Base-by-base conservation (phyloP, 2,797 vertebrate genomes). In the Chromobotia macracanthus region DNA sequence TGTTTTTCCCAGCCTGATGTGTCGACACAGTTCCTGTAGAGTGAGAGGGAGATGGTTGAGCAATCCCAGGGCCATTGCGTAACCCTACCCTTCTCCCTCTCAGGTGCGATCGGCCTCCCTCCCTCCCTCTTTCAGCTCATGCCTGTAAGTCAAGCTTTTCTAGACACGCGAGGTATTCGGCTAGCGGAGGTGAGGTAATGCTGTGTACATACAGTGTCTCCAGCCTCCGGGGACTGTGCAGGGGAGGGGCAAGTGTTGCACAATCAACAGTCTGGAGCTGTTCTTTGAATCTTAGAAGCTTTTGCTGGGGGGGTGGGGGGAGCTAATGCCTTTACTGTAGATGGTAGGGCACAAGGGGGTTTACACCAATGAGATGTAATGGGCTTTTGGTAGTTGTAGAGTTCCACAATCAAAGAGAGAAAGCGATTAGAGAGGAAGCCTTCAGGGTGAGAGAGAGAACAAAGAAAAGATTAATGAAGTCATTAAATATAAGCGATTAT, bases 21-120 rank as follows among this genome's bases (percentile, higher is more conserved):
- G 84, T 87, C 56, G 80, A 85, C 81, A 83, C 68, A 83, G 79
- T 87, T 87, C 79, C 79, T 87, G 81, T 83, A 77, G 79, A 58
- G 66, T 23, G 63, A 71, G 73, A 69, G 70, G 73, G 80, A 70
- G 63, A 41, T 61, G 70, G 80, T 87, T 87, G 79, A 82, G 86
- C 84, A 84, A 87, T 87, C 79, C 81, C 77, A 12, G 69, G 71
- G 72, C 71, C 65, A 60, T 85, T 87, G 84, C 66, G 63, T 83
- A 87, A 87, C 50, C 60, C 68, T 75, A 63, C 76, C 71, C 67
- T 81, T 77, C 73, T 80, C 68, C 58, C 75, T 85, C 75, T 84
- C 82, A 83, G 82, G 84, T 85, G 82, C 64, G 66, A 72, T 71
- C 75, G 66, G 25, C 66, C 63, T 69, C 81, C 55, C 48, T 51